phyloP scores from a whole-genome alignment of 2,888 invertebrate genomes.

The Drosophila eohydei region DNA sequence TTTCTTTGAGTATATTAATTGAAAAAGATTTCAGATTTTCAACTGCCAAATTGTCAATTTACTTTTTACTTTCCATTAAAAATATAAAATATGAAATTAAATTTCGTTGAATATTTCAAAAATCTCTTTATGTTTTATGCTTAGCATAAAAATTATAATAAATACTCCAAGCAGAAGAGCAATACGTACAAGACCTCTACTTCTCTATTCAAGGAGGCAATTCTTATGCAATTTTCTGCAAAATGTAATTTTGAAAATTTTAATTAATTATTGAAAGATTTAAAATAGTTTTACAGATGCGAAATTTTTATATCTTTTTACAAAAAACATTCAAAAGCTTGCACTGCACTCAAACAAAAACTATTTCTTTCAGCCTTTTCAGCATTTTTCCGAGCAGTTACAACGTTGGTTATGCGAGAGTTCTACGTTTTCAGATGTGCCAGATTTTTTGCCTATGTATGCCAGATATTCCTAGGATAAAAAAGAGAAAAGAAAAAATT shows the following conservation, averaged over 20 bases:
- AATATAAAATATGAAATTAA: too few relatives aligned
- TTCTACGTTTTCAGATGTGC: conserved; percentile 26
- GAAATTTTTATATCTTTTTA: background rate
- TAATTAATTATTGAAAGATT: background rate
- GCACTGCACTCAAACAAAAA: conserved; percentile 57
- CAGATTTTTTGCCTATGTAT: background rate
- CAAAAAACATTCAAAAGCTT: conserved; percentile 27
- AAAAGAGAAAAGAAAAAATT: background rate
- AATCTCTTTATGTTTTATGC: too few relatives aligned
- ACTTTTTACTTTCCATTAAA: too few relatives aligned
- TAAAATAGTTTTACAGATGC: background rate
- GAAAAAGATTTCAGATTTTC: too few relatives aligned
- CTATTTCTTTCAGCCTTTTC: conserved; percentile 29
- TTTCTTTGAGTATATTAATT: too few relatives aligned
- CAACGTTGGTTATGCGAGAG: conserved; percentile 42
- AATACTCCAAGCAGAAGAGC: too few relatives aligned
- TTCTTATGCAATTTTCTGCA: background rate
- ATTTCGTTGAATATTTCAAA: too few relatives aligned
- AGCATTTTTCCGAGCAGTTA: conserved; percentile 35
- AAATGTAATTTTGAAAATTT: background rate
- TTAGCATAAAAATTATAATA: too few relatives aligned
- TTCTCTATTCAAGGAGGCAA: background rate
- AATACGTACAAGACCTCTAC: background rate
- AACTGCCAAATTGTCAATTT: too few relatives aligned
- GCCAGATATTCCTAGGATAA: background rate